Percentiles rank a stretch among this genome's conserved stretches.
phyloP scores from a whole-genome alignment of 30 jellyfish, hydroid and myxozoan genomes.

The Cassiopea andromeda region DNA sequence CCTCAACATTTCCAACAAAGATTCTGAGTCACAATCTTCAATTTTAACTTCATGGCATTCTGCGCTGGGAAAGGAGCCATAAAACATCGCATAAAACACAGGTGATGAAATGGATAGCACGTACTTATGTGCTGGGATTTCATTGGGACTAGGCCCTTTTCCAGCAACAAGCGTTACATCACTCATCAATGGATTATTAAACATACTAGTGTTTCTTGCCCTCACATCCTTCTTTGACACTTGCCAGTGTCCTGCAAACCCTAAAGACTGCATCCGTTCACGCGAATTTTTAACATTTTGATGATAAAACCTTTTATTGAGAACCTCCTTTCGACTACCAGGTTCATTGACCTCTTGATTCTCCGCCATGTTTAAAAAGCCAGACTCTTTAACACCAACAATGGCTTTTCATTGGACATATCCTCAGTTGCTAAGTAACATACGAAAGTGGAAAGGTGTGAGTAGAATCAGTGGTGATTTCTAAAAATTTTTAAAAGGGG shows the following conservation, averaged over 20 bases:
- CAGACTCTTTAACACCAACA: slow-evolving; percentile 3
- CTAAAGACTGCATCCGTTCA: slow-evolving; percentile 42
- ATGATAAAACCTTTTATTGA: slow-evolving; percentile 42
- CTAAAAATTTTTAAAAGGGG: too few species aligned
- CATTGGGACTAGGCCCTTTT: slow-evolving; percentile 31
- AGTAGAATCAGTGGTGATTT: too few species aligned
- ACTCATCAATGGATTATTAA: slow-evolving; percentile 73
- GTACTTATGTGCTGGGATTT: slow-evolving; percentile 73
- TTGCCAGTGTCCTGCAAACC: slow-evolving; percentile 79
- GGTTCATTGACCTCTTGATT: background rate
- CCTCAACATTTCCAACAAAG: slow-evolving; percentile 66
- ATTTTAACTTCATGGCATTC: slow-evolving; percentile 51
- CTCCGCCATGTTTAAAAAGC: slow-evolving; percentile 5
- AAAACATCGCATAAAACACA: slow-evolving; percentile 78
- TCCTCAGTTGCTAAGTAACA: too few species aligned
- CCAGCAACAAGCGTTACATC: slow-evolving; percentile 60
- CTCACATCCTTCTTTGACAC: slow-evolving; percentile 53
- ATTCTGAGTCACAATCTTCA: slow-evolving; percentile 68
- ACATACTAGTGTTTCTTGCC: slow-evolving; percentile 64
- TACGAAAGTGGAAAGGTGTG: too few species aligned
- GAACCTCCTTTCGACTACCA: slow-evolving; percentile 2
- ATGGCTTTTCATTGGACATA: background rate
- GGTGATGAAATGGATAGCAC: slow-evolving; percentile 74
- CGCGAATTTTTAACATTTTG: slow-evolving; percentile 27
- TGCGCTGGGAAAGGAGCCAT: slow-evolving; percentile 53